Evolutionary conservation across 2,797 vertebrate species (phyloP).

Genomic region (Microctenopoma lineatum): DNA sequence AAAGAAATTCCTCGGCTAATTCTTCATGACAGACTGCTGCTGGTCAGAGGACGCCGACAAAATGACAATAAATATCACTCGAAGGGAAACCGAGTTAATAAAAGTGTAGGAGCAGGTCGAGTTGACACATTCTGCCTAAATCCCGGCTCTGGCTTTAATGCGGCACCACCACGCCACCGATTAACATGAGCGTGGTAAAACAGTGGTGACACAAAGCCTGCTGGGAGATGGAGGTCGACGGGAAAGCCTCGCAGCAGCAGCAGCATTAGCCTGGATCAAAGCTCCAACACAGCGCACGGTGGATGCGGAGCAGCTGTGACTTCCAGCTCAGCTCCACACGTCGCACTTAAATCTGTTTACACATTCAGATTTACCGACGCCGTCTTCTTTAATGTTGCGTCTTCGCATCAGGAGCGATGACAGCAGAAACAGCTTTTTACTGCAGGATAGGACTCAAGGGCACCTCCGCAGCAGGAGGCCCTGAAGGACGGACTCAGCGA

Average conservation of each 20-base stretch:
- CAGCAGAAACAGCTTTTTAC: background rate
- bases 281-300: slow-evolving; percentile 20
- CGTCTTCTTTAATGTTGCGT: background rate
- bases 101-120: slow-evolving; percentile 3
- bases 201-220: slow-evolving; percentile 46
- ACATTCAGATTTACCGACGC: slow-evolving; percentile 2
- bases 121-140: slow-evolving; percentile 6
- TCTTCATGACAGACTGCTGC: background rate
- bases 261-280: slow-evolving; percentile 45
- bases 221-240: slow-evolving; percentile 36
- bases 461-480: background rate
- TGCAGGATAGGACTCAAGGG: background rate
- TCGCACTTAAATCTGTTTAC: slow-evolving; percentile 7
- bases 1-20: slow-evolving; percentile 18
- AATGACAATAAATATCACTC: slow-evolving; percentile 9
- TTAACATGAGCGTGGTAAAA: slow-evolving; percentile 51
- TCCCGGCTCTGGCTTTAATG: slow-evolving; percentile 4
- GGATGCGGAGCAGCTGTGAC: slow-evolving; percentile 35
- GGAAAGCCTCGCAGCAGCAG: slow-evolving; percentile 35
- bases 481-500: background rate
- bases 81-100: background rate
- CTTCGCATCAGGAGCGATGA: no score
- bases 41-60: background rate
- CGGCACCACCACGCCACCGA: background rate
- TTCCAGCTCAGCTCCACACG: slow-evolving; percentile 35